These are phyloP conservation scores for Anas bernieri DNA, from an alignment of 2,797 vertebrate species.

Conservation along the genomic window DNA sequence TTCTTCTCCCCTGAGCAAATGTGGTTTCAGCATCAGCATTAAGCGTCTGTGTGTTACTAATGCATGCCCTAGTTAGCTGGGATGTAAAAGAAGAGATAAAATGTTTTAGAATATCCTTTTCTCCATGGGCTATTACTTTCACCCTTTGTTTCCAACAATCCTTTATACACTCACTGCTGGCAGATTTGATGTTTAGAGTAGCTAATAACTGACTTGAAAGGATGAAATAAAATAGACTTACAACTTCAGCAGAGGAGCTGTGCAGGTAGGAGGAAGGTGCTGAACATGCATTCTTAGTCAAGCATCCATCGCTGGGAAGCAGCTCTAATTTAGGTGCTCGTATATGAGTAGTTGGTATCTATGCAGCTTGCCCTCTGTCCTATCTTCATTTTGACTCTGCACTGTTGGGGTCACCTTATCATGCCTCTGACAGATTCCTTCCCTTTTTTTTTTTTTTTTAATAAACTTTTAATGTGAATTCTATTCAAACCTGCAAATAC, in stretches of 20 bases:
- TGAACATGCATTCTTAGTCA: neutral
- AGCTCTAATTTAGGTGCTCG: neutral
- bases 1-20: neutral
- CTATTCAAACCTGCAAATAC: neutral
- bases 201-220: neutral
- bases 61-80: neutral
- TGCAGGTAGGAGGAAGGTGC: neutral
- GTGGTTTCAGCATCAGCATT: neutral
- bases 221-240: conserved; percentile 8
- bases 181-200: neutral
- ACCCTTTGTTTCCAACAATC: conserved; percentile 13
- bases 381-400: neutral
- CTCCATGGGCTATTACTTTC: neutral
- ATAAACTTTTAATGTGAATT: neutral
- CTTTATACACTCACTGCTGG: neutral
- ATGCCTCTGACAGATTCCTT: neutral
- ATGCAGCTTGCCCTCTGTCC: neutral
- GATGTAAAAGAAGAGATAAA: neutral
- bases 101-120: neutral
- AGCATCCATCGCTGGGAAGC: neutral
- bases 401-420: neutral
- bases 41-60: neutral
- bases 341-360: neutral
- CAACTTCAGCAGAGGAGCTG: neutral
- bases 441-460: neutral